Percentiles rank a stretch among this genome's conserved stretches.
phyloP scores from a whole-genome alignment of 2,888 invertebrate genomes.

The Drosophila buzzatii region DNA sequence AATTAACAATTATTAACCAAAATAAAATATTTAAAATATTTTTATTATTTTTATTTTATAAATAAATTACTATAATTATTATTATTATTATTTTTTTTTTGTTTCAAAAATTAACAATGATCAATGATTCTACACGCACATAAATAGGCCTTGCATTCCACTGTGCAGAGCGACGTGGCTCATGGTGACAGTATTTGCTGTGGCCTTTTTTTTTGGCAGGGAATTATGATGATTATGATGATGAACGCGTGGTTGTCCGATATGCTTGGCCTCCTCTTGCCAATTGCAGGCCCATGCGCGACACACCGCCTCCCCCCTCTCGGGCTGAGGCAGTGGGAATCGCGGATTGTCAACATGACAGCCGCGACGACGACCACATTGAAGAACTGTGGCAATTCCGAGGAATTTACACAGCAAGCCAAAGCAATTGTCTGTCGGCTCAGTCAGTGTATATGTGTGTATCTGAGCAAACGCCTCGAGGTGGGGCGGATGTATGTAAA shows the following conservation, averaged over 20 bases:
- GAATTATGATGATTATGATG: constrained; percentile 84
- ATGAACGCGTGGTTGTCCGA: constrained; percentile 80
- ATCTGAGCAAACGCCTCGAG: constrained; percentile 15
- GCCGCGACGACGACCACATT: constrained; percentile 26
- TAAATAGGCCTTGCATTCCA: constrained; percentile 24
- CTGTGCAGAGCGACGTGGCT: constrained; percentile 43
- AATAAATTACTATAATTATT: not conserved
- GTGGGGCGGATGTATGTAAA: constrained; percentile 48
- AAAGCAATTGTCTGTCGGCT: constrained; percentile 69
- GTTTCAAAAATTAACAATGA: not conserved
- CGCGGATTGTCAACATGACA: constrained; percentile 60
- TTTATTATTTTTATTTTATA: too few species aligned
- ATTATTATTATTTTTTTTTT: not conserved
- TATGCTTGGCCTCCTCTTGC: constrained; percentile 67
- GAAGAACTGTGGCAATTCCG: constrained; percentile 61
- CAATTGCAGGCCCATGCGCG: constrained; percentile 52
- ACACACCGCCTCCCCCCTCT: not conserved
- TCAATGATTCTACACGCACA: not conserved
- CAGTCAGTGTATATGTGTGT: too few species aligned
- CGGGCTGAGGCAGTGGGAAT: constrained; percentile 19
- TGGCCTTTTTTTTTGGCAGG: constrained; percentile 56
- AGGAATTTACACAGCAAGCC: constrained; percentile 54
- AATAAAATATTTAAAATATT: not conserved
- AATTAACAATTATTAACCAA: too few species aligned
- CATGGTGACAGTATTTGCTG: constrained; percentile 47